phyloP scores from a whole-genome alignment of 2,888 invertebrate genomes.

The Xanthorhoe spadicearia region DNA sequence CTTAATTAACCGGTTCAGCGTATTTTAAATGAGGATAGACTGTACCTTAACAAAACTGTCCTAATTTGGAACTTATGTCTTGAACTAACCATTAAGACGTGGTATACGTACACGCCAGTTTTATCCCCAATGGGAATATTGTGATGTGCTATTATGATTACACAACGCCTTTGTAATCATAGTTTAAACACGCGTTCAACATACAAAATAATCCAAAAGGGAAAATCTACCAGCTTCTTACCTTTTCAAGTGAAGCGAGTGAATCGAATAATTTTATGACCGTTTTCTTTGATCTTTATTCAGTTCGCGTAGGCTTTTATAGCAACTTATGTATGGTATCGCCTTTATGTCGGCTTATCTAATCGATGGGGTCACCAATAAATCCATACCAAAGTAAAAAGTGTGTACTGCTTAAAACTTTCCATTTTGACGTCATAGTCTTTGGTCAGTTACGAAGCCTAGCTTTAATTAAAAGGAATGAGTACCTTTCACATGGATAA shows the following conservation, averaged over 20 bases:
- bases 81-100: constrained; percentile 47
- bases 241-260: neutral
- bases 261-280: constrained; percentile 2
- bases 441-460: too few species aligned
- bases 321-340: constrained; percentile 2
- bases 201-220: neutral
- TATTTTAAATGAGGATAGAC: constrained; percentile 69
- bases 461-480: too few species aligned
- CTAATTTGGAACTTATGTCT: constrained; percentile 61
- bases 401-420: neutral
- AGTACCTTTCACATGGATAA: too few species aligned
- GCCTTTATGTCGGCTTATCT: constrained; percentile 2
- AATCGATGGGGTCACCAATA: constrained; percentile 5
- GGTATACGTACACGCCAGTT: constrained; percentile 55
- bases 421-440: neutral
- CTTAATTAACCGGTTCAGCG: constrained; percentile 76
- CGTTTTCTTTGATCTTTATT: constrained; percentile 7
- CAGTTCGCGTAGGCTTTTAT: constrained; percentile 1
- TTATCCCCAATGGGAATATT: constrained; percentile 45
- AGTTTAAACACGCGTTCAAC: constrained; percentile 1
- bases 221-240: neutral
- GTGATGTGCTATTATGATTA: constrained; percentile 44
- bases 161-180: constrained; percentile 14
- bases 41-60: constrained; percentile 51
- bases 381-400: neutral